Conservation (phyloP, 1,140 invertebrate genomes). For the Steinernema khuongi region DNA sequence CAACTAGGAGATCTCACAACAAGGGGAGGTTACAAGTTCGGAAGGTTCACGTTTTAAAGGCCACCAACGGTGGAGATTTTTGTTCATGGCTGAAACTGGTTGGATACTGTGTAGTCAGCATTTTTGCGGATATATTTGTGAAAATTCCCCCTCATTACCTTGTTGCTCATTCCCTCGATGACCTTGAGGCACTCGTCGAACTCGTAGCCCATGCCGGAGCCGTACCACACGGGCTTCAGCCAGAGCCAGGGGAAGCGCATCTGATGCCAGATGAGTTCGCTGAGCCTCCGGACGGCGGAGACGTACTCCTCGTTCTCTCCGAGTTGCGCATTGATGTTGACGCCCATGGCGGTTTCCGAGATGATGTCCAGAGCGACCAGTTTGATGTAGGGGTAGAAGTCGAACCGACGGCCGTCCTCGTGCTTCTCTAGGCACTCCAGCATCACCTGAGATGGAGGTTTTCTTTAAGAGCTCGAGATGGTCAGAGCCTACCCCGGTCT, state of each 20-base stretch:
- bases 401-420: neutral
- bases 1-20: neutral
- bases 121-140: too few species aligned
- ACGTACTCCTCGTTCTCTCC: constrained; percentile 71
- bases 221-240: constrained; percentile 20
- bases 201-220: constrained; percentile 13
- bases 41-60: neutral
- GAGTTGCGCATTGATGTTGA: constrained; percentile 68
- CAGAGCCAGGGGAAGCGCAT: constrained; percentile 59
- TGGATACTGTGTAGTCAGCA: too few species aligned
- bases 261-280: constrained; percentile 61
- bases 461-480: neutral
- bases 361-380: neutral
- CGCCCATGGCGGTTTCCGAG: constrained; percentile 73
- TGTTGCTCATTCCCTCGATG: neutral
- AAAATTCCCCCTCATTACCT: too few species aligned
- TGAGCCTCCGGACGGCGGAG: constrained; percentile 67
- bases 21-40: neutral
- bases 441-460: constrained; percentile 59
- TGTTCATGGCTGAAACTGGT: too few species aligned
- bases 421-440: constrained; percentile 64
- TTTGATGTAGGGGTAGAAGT: neutral
- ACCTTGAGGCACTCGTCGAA: constrained; percentile 3
- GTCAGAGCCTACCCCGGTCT: constrained; percentile 63
- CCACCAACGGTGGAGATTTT: too few species aligned